A percentile compares a stretch with the other conserved stretches of the same genome.
phyloP scores from a whole-genome alignment of 2,797 vertebrate species.

The Malurus leucopterus region DNA sequence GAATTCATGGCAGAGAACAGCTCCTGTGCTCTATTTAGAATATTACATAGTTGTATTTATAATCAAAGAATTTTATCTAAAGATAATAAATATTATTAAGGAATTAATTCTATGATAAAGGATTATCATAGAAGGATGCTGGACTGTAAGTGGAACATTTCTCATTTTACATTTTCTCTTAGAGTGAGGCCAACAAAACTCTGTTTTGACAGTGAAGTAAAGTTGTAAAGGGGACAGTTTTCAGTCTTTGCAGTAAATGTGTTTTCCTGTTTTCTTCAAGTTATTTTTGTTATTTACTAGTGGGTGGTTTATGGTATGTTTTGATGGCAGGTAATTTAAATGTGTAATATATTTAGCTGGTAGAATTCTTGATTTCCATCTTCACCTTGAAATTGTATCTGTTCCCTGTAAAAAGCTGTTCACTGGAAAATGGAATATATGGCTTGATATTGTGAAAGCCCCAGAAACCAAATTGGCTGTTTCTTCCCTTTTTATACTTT shows the following conservation, averaged over 20 bases:
- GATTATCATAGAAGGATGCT: background rate
- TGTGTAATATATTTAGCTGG: background rate
- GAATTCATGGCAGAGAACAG: background rate
- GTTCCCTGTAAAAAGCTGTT: background rate
- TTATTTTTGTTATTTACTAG: conserved; percentile 4
- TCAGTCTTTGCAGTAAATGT: background rate
- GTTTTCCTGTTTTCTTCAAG: background rate
- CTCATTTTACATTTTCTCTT: background rate
- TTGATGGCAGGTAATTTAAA: conserved; percentile 1
- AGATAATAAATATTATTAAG: background rate
- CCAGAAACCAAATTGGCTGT: background rate
- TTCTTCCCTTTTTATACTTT: background rate
- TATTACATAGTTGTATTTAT: background rate
- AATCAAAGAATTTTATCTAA: background rate
- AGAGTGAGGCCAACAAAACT: background rate
- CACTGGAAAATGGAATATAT: background rate
- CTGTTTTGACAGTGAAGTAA: background rate
- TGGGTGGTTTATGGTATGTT: background rate
- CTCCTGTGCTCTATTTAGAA: background rate
- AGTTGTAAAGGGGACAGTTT: background rate
- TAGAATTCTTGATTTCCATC: background rate
- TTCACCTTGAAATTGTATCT: background rate
- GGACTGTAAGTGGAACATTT: background rate
- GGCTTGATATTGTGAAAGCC: background rate
- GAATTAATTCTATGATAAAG: background rate